phyloP scores from a whole-genome alignment of 2,797 vertebrate species.

The Propithecus deckenii region DNA sequence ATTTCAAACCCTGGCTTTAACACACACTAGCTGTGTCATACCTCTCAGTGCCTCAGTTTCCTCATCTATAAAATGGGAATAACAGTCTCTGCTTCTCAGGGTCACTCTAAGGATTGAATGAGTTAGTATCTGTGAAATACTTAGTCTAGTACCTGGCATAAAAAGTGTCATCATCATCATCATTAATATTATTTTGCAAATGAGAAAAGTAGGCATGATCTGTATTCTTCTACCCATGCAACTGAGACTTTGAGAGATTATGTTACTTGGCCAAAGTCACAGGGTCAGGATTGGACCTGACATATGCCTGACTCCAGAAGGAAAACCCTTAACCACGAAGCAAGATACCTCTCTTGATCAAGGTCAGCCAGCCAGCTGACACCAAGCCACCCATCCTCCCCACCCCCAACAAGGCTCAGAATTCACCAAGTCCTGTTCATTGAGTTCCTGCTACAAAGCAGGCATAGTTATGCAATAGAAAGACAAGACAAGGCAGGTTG shows the following conservation, averaged over 20 bases:
- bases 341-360: background rate
- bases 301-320: background rate
- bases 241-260: background rate
- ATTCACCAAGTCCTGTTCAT: background rate
- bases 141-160: background rate
- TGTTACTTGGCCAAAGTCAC: background rate
- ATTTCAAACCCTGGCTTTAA: background rate
- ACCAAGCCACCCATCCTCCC: background rate
- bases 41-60: background rate
- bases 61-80: background rate
- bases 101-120: background rate
- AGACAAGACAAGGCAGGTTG: background rate
- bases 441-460: background rate
- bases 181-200: background rate
- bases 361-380: background rate
- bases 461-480: background rate
- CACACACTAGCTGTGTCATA: fast-evolving
- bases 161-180: background rate
- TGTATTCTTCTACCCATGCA: background rate
- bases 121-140: background rate
- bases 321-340: background rate
- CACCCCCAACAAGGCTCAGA: background rate
- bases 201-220: background rate
- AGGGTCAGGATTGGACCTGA: background rate
- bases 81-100: background rate